Percentiles rank a stretch among this genome's conserved stretches.
These are phyloP conservation scores for Holacanthus passer DNA, from an alignment of 2,113 vertebrate genomes.

Conservation along the genomic window DNA sequence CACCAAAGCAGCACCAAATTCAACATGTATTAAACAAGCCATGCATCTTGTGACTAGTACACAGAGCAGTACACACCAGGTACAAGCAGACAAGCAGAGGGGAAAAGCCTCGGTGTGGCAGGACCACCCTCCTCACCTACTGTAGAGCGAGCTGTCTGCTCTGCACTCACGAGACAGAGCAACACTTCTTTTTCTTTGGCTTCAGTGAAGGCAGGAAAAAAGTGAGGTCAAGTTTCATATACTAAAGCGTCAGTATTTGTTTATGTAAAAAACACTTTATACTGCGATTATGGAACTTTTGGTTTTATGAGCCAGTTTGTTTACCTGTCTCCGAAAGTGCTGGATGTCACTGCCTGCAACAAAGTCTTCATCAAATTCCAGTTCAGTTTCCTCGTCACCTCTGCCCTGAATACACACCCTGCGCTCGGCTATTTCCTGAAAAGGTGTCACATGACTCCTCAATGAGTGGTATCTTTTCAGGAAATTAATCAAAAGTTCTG, in stretches of 20 bases:
- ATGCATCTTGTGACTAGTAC: conserved; percentile 7
- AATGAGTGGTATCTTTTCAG: too few relatives aligned
- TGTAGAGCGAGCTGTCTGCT: conserved; percentile 22
- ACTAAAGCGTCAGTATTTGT: neutral
- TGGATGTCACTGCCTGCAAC: conserved; percentile 74
- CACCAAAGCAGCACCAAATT: neutral
- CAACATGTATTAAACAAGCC: conserved; percentile 2
- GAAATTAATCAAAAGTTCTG: too few relatives aligned
- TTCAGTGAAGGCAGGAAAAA: conserved; percentile 60
- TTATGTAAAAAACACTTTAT: neutral
- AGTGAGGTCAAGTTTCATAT: neutral
- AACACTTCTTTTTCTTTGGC: conserved; percentile 89
- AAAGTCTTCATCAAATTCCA: conserved; percentile 80
- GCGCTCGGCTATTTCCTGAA: conserved; percentile 86
- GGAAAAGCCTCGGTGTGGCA: too few relatives aligned
- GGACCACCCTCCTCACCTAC: conserved; percentile 80
- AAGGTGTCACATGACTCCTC: neutral
- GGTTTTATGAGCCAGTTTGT: neutral
- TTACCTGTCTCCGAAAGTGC: conserved; percentile 82
- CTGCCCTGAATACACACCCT: conserved; percentile 66
- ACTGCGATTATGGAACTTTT: neutral
- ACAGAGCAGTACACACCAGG: neutral
- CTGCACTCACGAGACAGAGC: conserved; percentile 84
- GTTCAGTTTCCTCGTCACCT: conserved; percentile 77
- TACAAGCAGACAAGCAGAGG: neutral